Evolutionary conservation across 1,140 invertebrate genomes (phyloP), one percentile per base, ranked within the genome.

Genomic region (Arion vulgaris): DNA sequence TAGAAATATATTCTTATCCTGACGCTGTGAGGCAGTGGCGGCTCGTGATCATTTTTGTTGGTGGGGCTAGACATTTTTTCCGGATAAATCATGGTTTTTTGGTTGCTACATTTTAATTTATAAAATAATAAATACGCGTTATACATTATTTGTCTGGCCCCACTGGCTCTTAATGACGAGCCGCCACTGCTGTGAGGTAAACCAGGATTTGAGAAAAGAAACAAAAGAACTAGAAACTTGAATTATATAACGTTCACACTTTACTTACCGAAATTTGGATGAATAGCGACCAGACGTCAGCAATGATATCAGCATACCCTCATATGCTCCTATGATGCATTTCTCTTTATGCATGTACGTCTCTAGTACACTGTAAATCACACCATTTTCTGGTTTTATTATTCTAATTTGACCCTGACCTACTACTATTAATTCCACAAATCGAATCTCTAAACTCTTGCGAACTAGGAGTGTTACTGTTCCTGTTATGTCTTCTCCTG

Each of bases 271-370:
- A 72, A 91, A 91, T 15, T 85, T 88, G n/a, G 89, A 89, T 0
- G 88, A 83, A 82, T 91, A 91, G 66, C 88, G 85, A 32, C 90
- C 90, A 19, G 88, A 87, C 13, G 87, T 89, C 19, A 91, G 81
- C 5, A 91, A 72, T 23, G 87, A 87, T 38, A 81, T 88, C 85
- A 85, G 87, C 68, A 78, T 69, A 1, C 85, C 86, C 72, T 91
- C 88, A 0, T 84, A 77, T 0, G 86, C 85, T 17, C 89, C 89
- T 28, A 91, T 87, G 0, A 91, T 83, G 78, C 85, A 88, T 0
- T 85, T 88, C 38, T 87, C 79, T 80, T 91, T 90, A 57, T 82
- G 85, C 15, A 91, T 57, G 68, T 91, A 88, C 0, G 83, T 85
- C 72, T 91, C 90, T 23, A 83, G 80, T 62, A 85, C 79, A 15